Evolutionary conservation across 2,113 vertebrate species (phyloP).

Genomic region (Alaudala cheleensis): DNA sequence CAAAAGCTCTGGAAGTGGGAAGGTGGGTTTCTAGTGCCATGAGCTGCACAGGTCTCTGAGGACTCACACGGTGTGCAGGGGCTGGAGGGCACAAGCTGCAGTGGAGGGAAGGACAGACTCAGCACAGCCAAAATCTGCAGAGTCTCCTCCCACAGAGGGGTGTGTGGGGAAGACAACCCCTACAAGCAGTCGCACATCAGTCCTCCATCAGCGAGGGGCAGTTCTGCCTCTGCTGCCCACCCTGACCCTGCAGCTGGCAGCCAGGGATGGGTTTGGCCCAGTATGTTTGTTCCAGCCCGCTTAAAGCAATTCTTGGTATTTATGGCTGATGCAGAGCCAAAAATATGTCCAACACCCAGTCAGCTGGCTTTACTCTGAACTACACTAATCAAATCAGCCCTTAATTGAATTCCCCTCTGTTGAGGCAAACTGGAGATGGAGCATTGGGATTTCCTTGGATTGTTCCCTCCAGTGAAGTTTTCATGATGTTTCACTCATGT

Average conservation of each 20-base stretch:
- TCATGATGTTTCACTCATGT: not conserved
- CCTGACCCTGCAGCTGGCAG: not conserved
- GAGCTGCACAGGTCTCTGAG: not conserved
- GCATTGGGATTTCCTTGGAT: constrained; percentile 55
- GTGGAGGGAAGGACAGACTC: not conserved
- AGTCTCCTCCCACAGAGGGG: not conserved
- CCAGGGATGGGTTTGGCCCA: not conserved
- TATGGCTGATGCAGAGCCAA: constrained; percentile 6
- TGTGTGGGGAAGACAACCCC: not conserved
- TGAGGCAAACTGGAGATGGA: not conserved
- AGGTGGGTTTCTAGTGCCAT: not conserved
- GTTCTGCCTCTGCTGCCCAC: not conserved
- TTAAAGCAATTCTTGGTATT: constrained; percentile 17
- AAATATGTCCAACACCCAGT: not conserved
- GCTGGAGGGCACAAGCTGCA: not conserved
- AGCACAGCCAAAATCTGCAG: not conserved
- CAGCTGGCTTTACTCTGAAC: not conserved
- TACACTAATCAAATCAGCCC: not conserved
- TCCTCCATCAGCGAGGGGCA: not conserved
- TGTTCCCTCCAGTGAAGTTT: not conserved
- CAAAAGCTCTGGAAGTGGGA: not conserved
- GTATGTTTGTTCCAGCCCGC: not conserved
- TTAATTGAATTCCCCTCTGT: constrained; percentile 47
- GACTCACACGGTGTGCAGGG: rapidly evolving
- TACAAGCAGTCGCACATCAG: not conserved